Base-by-base conservation (phyloP, 2,113 vertebrate genomes). In the Mustela nigripes region DNA sequence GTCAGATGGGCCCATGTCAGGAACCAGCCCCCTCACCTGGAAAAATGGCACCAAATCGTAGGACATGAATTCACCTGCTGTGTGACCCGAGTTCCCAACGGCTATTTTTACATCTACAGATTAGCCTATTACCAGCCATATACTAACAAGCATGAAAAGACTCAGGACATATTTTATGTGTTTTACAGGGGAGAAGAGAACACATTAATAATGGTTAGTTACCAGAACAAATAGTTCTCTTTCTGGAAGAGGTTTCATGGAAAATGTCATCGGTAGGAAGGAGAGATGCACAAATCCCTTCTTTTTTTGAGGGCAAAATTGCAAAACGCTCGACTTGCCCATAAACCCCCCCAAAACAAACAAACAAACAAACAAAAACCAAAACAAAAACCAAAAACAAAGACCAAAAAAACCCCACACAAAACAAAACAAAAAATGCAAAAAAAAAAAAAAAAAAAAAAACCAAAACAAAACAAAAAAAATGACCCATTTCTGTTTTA, bases 321-420 rank as follows among this genome's bases (percentile, higher is more conserved):
- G 28, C 10, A 56, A 56, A 89, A 24, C 10, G 26, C 15, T 19
- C 24, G 21, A 10, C 15, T 12, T 39, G 1, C 28, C 6, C 7
- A 22, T 7, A 58, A 21, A 58, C 42, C 42, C 42, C 42, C 42
- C 15, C 12, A 50, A 58, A 58, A 16, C 16, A 56, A 53, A 53
- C 53, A 5, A 15, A 60, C 53, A 5, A 53, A 8, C 7, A 3
- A 24, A 50, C 50, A 60, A 60, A 9, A 48, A 48, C 36, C 10
- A 26, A 31, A 58, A 53, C 50, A 1, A 58, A 22, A 56, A 53
- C 12, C 16, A 56, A 18, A 18, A 18, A 16, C 1, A 53, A 53
- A 56, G 5, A 60, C 3, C 0, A 3, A 22, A 2, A 58, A 21
- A 58, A 2, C 2, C 50, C 11, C 48, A 14, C 50, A 53, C 50